Evolutionary conservation across 2,888 invertebrate species (phyloP).

Genomic region (Agrotis clavis): DNA sequence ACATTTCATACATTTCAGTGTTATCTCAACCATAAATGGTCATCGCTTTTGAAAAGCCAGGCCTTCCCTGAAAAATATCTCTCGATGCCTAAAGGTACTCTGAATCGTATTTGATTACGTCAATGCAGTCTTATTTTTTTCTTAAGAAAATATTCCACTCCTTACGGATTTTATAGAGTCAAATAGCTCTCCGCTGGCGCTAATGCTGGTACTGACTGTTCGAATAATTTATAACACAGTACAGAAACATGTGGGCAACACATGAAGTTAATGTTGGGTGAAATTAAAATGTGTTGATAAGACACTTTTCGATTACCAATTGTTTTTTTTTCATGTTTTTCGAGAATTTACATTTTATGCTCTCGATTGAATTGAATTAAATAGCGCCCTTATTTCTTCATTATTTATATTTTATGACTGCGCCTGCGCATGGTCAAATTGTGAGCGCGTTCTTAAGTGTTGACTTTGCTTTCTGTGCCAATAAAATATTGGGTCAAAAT

Average conservation of each 20-base stretch:
- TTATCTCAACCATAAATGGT: no score
- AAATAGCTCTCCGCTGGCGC: neutral
- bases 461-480: slow-evolving; percentile 41
- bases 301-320: neutral
- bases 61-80: no score
- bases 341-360: no score
- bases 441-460: neutral
- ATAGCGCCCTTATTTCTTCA: slow-evolving; percentile 1
- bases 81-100: no score
- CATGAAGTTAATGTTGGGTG: slow-evolving; percentile 42
- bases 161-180: neutral
- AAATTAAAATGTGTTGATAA: slow-evolving; percentile 40
- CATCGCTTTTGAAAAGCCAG: no score
- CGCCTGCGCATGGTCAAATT: slow-evolving; percentile 36
- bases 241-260: slow-evolving; percentile 58
- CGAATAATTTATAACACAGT: slow-evolving; percentile 4
- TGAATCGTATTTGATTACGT: neutral
- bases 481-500: slow-evolving; percentile 4
- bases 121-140: neutral
- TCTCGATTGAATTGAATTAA: slow-evolving; percentile 4
- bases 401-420: slow-evolving; percentile 8
- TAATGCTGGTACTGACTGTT: no score
- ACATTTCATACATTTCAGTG: no score
- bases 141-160: no score
- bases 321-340: no score